Conservation (phyloP, 1,140 invertebrate species). For the Drosophila kikkawai region DNA sequence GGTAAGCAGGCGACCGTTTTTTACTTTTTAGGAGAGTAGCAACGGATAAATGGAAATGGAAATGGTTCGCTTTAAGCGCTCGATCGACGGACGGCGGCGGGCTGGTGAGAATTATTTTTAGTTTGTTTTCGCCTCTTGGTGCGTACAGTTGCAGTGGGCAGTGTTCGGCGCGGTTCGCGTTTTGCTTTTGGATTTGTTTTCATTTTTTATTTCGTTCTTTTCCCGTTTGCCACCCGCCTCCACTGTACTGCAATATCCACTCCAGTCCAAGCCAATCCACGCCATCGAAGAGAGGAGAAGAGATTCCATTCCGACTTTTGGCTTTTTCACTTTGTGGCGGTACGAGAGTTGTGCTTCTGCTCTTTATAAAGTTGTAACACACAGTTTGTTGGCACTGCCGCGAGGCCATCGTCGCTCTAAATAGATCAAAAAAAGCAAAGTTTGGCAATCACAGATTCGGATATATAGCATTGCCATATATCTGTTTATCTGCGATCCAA, state of each 20-base stretch:
- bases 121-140: constrained; percentile 77
- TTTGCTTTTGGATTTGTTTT: constrained; percentile 22
- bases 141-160: constrained; percentile 60
- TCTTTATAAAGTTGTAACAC: constrained; percentile 37
- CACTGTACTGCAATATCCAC: background rate
- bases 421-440: constrained; percentile 60
- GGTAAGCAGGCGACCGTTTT: constrained; percentile 12
- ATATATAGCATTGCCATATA: background rate
- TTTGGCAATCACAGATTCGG: constrained; percentile 56
- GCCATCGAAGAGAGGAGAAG: constrained; percentile 1
- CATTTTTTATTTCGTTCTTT: constrained; percentile 37
- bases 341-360: constrained; percentile 12
- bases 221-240: constrained; percentile 5
- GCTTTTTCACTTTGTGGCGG: constrained; percentile 25
- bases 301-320: constrained; percentile 32
- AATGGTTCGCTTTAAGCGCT: constrained; percentile 56
- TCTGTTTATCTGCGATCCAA: background rate
- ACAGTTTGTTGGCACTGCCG: constrained; percentile 20
- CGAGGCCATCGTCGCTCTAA: constrained; percentile 43
- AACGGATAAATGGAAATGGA: constrained; percentile 31
- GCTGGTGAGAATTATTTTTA: constrained; percentile 78
- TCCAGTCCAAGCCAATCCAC: background rate
- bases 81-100: constrained; percentile 44
- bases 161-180: constrained; percentile 9
- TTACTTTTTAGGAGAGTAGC: constrained; percentile 19